A percentile compares a stretch with the other conserved stretches of the same genome.
Conservation (phyloP, 2,888 invertebrate species). For the Ellobium chinense region DNA sequence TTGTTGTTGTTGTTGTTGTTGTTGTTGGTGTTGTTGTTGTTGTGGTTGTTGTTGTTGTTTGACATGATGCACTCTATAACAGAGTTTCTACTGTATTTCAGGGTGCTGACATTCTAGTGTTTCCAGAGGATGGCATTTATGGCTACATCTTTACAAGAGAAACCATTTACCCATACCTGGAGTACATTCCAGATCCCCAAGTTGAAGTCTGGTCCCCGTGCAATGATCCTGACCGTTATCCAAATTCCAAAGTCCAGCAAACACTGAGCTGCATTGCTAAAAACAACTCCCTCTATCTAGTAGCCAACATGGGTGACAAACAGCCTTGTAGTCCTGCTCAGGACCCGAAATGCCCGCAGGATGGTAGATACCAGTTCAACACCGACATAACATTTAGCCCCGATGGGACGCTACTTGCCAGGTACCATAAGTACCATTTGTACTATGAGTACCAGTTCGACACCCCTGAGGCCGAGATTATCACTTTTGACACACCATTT, state of each 20-base stretch:
- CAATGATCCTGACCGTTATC: constrained; percentile 46
- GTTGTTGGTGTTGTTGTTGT: not conserved
- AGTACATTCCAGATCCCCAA: constrained; percentile 76
- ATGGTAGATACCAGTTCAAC: constrained; percentile 82
- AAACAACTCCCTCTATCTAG: constrained; percentile 83
- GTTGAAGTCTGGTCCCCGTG: constrained; percentile 80
- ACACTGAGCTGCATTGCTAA: constrained; percentile 82
- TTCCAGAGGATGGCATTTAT: constrained; percentile 85
- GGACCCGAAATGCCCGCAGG: constrained; percentile 53
- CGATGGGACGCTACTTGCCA: constrained; percentile 85
- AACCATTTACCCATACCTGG: constrained; percentile 56
- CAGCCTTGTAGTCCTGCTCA: constrained; percentile 80
- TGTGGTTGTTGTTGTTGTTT: not conserved
- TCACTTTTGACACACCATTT: constrained; percentile 63
- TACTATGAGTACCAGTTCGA: constrained; percentile 80
- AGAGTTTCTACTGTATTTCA: constrained; percentile 1
- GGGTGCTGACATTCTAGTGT: constrained; percentile 87
- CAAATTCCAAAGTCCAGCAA: constrained; percentile 51
- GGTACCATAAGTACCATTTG: constrained; percentile 82
- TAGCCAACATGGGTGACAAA: constrained; percentile 86
- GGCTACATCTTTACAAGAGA: constrained; percentile 66
- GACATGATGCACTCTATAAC: not conserved
- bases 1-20: not conserved
- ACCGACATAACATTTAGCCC: constrained; percentile 89
- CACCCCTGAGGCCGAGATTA: constrained; percentile 55